Conservation (phyloP, 2,888 invertebrate species). For the Agonopterix subpropinquella region DNA sequence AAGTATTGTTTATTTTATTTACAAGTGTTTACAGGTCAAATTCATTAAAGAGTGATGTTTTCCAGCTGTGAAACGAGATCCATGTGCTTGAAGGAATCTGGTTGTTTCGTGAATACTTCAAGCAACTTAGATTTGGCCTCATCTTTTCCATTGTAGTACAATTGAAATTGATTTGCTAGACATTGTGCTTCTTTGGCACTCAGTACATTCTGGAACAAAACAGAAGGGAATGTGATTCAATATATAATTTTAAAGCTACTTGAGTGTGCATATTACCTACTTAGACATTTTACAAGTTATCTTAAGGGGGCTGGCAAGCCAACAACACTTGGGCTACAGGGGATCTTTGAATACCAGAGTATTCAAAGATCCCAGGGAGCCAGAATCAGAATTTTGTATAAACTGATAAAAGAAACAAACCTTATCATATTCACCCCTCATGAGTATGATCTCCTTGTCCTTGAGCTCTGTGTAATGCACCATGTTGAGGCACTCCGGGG, state of each 20-base stretch:
- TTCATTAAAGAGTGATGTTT: conserved; percentile 64
- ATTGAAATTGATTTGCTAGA: conserved; percentile 88
- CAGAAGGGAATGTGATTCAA: conserved; percentile 1
- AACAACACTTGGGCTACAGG: too few species aligned
- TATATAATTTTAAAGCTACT: too few species aligned
- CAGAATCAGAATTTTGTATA: too few species aligned
- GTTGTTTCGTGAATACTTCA: conserved; percentile 80
- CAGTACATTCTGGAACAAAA: conserved; percentile 75
- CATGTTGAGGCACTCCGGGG: conserved; percentile 89
- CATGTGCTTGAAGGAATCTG: conserved; percentile 87
- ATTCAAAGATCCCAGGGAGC: too few species aligned
- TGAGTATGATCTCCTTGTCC: conserved; percentile 84
- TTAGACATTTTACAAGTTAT: too few species aligned
- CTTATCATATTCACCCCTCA: conserved; percentile 91
- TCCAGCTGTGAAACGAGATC: conserved; percentile 87
- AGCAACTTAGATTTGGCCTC: conserved; percentile 77
- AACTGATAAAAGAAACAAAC: conserved; percentile 18
- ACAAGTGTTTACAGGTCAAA: background rate
- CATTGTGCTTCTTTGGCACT: conserved; percentile 88
- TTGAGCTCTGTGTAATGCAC: conserved; percentile 86
- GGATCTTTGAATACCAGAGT: too few species aligned
- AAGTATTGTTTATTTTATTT: background rate
- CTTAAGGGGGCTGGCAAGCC: too few species aligned
- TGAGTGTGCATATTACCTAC: too few species aligned
- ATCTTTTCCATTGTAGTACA: conserved; percentile 85